These are phyloP conservation scores for Troilus luridus DNA, from an alignment of 2,888 invertebrate genomes.

Conservation along the genomic window DNA sequence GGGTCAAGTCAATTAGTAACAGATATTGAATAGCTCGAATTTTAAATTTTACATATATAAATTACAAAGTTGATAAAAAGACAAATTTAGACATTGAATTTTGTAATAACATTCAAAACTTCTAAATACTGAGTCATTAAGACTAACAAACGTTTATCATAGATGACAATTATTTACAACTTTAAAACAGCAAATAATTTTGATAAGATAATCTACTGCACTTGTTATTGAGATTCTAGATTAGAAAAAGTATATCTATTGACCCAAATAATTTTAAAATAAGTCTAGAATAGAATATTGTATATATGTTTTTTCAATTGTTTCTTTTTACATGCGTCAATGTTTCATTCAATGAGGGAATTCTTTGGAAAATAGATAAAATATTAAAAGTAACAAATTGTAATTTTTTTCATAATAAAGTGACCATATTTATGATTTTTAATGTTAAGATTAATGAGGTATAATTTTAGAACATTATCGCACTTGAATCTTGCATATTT, in stretches of 20 bases:
- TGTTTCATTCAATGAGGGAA: constrained; percentile 28
- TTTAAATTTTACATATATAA: neutral
- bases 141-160: neutral
- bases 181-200: constrained; percentile 16
- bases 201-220: constrained; percentile 45
- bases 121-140: constrained; percentile 17
- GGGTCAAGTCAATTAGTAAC: neutral
- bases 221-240: constrained; percentile 17
- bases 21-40: neutral
- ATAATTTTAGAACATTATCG: constrained; percentile 47
- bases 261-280: constrained; percentile 20
- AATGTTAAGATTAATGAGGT: constrained; percentile 49
- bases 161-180: constrained; percentile 24
- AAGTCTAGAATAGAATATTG: neutral
- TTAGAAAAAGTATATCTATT: neutral
- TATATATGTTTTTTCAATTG: neutral
- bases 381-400: neutral
- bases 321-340: neutral
- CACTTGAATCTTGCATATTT: constrained; percentile 18
- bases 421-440: constrained; percentile 1
- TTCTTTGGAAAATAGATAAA: constrained; percentile 18
- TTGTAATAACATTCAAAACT: constrained; percentile 16
- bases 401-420: neutral
- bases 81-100: neutral
- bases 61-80: neutral